A percentile compares a stretch with the other conserved stretches of the same genome.
These are phyloP conservation scores for Oeneis ivallda DNA, from an alignment of 2,888 invertebrate genomes.

Conservation along the genomic window DNA sequence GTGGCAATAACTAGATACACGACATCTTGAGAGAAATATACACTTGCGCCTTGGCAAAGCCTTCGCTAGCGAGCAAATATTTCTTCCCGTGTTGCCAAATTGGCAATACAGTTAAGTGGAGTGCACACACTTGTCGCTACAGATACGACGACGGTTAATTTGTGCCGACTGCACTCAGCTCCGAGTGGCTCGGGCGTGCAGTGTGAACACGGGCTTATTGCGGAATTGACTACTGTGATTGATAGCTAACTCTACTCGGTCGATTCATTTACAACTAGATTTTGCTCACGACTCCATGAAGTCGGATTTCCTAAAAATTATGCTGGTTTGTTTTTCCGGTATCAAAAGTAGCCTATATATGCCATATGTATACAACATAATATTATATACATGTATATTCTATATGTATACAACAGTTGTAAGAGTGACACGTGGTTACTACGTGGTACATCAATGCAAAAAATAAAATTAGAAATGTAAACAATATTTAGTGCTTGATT, in stretches of 20 bases:
- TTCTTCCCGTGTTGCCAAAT: constrained; percentile 61
- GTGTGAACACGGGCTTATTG: constrained; percentile 17
- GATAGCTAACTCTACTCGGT: not conserved
- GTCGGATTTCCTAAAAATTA: too few relatives aligned
- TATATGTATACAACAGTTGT: too few relatives aligned
- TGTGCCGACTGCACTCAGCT: constrained; percentile 46
- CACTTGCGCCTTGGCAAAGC: constrained; percentile 35
- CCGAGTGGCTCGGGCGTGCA: constrained; percentile 1
- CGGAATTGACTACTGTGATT: constrained; percentile 1
- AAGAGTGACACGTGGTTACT: too few relatives aligned
- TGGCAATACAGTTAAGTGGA: constrained; percentile 69
- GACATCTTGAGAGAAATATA: constrained; percentile 35
- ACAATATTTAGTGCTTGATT: too few relatives aligned
- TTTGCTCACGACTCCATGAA: too few relatives aligned
- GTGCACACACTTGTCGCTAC: constrained; percentile 51
- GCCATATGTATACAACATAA: too few relatives aligned
- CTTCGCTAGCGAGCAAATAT: constrained; percentile 43
- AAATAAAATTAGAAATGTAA: too few relatives aligned
- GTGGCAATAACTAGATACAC: constrained; percentile 11
- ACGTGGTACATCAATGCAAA: too few relatives aligned
- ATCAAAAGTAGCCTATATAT: too few relatives aligned
- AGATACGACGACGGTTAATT: constrained; percentile 49
- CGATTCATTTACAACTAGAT: too few relatives aligned
- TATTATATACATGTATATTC: too few relatives aligned
- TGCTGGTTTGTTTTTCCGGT: too few relatives aligned